phyloP scores from a whole-genome alignment of 2,888 invertebrate genomes.

The Homarus gammarus region DNA sequence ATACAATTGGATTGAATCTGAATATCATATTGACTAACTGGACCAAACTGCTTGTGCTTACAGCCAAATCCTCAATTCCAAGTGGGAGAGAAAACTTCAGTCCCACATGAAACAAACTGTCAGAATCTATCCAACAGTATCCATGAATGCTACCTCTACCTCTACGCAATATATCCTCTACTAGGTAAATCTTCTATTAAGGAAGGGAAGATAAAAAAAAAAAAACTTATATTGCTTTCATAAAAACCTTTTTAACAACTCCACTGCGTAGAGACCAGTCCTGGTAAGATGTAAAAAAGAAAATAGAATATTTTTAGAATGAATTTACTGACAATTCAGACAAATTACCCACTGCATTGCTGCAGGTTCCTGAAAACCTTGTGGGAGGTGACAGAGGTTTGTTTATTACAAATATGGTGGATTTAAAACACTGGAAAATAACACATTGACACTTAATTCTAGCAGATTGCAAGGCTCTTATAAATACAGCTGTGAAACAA shows the following conservation, averaged over 20 bases:
- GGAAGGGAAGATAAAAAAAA: conserved; percentile 50
- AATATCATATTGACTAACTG: background rate
- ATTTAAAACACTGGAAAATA: conserved; percentile 42
- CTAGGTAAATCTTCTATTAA: conserved; percentile 19
- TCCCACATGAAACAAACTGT: background rate
- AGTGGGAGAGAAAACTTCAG: background rate
- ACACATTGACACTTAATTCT: conserved; percentile 5
- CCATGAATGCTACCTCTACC: conserved; percentile 37
- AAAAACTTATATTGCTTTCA: conserved; percentile 59
- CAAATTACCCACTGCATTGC: conserved; percentile 55
- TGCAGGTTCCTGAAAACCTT: conserved; percentile 57
- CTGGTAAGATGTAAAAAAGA: conserved; percentile 70
- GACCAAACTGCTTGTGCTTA: background rate
- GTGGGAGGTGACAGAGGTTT: conserved; percentile 45
- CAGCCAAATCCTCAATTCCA: conserved; percentile 3
- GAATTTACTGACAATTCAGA: conserved; percentile 17
- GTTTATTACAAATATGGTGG: conserved; percentile 39
- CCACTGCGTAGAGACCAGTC: conserved; percentile 75
- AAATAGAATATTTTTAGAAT: conserved; percentile 58
- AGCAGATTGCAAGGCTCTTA: conserved; percentile 23
- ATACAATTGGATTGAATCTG: conserved; percentile 32
- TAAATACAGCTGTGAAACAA: conserved; percentile 27
- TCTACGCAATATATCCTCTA: conserved; percentile 26
- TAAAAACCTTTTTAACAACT: conserved; percentile 74
- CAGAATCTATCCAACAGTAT: conserved; percentile 43